A percentile compares a stretch with the other conserved stretches of the same genome.
phyloP scores from a whole-genome alignment of 2,113 vertebrate genomes.

The Haplochromis vanheusdeni region DNA sequence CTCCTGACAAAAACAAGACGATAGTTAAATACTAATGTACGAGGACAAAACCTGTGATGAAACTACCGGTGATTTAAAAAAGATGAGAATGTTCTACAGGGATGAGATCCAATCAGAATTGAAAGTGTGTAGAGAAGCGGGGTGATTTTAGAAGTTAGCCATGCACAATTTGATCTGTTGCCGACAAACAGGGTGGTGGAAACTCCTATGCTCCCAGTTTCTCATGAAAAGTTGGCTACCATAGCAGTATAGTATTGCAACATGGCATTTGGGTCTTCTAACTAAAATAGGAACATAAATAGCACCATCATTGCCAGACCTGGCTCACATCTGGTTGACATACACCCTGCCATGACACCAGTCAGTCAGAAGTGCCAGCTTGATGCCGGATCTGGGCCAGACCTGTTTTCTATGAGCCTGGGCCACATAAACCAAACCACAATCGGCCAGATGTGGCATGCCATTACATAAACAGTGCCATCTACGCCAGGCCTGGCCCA shows the following conservation, averaged over 20 bases:
- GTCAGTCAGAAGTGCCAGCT: neutral
- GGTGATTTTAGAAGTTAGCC: neutral
- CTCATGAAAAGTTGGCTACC: neutral
- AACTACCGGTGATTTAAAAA: neutral
- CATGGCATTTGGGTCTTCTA: neutral
- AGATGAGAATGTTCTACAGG: neutral
- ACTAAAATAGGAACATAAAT: neutral
- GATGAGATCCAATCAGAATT: neutral
- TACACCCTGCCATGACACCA: neutral
- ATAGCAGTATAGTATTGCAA: neutral
- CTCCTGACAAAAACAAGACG: rapidly evolving
- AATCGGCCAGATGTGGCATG: neutral
- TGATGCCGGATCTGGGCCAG: rapidly evolving
- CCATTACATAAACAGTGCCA: rapidly evolving
- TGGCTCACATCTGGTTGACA: neutral
- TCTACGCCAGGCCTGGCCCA: neutral
- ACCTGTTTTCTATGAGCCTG: too few species aligned
- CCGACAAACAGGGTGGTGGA: neutral
- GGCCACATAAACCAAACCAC: neutral
- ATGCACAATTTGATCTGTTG: neutral
- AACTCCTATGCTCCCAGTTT: rapidly evolving
- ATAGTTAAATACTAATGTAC: neutral
- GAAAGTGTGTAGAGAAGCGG: neutral
- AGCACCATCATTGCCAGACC: neutral
- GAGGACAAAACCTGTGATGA: neutral